Evolutionary conservation across 2,797 vertebrate species (phyloP).

Genomic region (Scyliorhinus canicula): DNA sequence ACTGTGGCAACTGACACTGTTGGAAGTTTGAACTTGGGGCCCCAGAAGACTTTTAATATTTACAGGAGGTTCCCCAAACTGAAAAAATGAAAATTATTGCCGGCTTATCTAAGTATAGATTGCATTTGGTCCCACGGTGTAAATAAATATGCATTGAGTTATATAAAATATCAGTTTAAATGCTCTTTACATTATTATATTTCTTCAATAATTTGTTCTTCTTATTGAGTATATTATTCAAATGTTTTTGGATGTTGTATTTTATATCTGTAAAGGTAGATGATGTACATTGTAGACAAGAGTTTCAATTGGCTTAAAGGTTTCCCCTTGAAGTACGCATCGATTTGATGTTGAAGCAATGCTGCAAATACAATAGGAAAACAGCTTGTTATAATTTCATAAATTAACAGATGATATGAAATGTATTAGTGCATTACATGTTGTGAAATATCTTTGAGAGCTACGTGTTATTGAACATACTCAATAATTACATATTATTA

Average conservation of each 20-base stretch:
- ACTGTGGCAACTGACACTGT: background rate
- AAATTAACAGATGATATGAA: background rate
- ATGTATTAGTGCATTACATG: background rate
- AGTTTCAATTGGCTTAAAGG: constrained; percentile 58
- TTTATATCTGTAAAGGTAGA: constrained; percentile 50
- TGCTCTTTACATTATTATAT: constrained; percentile 17
- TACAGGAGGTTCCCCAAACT: background rate
- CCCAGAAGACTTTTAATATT: background rate
- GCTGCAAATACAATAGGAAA: constrained; percentile 49
- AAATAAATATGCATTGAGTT: constrained; percentile 1
- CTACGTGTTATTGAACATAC: background rate
- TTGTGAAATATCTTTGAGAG: background rate
- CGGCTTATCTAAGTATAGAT: background rate
- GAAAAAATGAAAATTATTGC: background rate
- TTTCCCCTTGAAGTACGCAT: constrained; percentile 53
- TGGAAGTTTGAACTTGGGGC: background rate
- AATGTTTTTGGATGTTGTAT: background rate
- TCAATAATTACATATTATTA: background rate
- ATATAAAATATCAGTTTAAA: background rate
- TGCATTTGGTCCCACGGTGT: background rate
- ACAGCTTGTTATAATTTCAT: background rate
- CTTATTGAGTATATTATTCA: background rate
- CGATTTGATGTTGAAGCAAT: constrained; percentile 57
- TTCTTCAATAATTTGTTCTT: constrained; percentile 23
- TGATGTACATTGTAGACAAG: constrained; percentile 65